Conservation (phyloP, 2,797 vertebrate genomes). For the Sebastes cheni region DNA sequence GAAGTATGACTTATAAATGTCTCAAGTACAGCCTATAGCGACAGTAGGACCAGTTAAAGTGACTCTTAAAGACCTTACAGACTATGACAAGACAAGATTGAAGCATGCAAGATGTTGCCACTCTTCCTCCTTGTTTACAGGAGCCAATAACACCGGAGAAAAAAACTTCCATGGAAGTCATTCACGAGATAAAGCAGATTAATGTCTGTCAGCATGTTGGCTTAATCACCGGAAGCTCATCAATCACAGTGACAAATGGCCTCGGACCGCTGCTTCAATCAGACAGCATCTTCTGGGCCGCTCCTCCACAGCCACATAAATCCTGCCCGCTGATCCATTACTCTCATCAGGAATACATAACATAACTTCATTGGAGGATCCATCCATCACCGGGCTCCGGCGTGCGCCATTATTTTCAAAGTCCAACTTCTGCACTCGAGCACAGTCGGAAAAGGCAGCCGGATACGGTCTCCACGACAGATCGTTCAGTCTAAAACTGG, state of each 20-base stretch:
- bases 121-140: constrained; percentile 33
- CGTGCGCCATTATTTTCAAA: constrained; percentile 53
- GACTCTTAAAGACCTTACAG: neutral
- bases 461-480: constrained; percentile 6
- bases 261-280: constrained; percentile 37
- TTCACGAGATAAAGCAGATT: constrained; percentile 64
- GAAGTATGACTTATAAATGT: neutral
- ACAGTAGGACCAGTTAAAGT: neutral
- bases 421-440: constrained; percentile 37
- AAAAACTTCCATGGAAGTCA: constrained; percentile 35
- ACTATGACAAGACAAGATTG: constrained; percentile 6
- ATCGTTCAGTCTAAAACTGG: constrained; percentile 41
- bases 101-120: neutral
- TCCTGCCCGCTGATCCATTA: constrained; percentile 50
- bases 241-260: constrained; percentile 63
- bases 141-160: constrained; percentile 19
- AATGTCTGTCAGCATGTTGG: constrained; percentile 58
- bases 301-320: constrained; percentile 56
- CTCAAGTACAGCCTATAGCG: neutral
- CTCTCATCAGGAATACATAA: constrained; percentile 69
- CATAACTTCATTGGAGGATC: constrained; percentile 56
- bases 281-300: constrained; percentile 50
- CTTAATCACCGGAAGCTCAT: constrained; percentile 68
- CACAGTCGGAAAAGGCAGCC: constrained; percentile 37
- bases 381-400: constrained; percentile 57